Evolutionary conservation across 2,888 invertebrate species (phyloP), one percentile per base, ranked within the genome.

Genomic region (Apamea anceps): DNA sequence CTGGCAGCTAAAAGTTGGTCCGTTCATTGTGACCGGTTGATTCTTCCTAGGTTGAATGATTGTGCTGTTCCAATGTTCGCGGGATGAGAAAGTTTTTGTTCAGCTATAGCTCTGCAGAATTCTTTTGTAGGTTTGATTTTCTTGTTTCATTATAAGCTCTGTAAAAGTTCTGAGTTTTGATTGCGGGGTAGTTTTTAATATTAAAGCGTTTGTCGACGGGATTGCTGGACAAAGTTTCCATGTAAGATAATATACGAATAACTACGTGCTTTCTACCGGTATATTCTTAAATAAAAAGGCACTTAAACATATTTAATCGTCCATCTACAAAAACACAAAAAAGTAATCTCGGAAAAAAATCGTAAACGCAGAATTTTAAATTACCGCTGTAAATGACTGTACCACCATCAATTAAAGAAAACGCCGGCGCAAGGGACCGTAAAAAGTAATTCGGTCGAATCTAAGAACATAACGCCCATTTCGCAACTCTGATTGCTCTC

Each of bases 21-120:
- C 94, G 94, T 94, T 96, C 96, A 97, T 96, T 96, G 96, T 96
- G 95, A 95, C 94, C 93, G 94, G 94, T 94, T 95, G 96, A 96
- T 96, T 96, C 95, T 94, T 94, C 93, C 90, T 93, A 94, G 92
- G 92, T 95, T 95, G 96, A 96, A 96, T 96, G 96, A 96, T 96
- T 96, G 96, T 96, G 96, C 95, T 96, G 95, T 95, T 95, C 94
- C 96, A 95, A 96, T 96, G 94, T 93, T 91, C 89, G 85, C 88
- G 92, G 92, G 93, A 94, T 94, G 93, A 93, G 91, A 92, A 94
- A 94, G 93, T 95, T 95, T 95, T 96, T 95, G 94, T 94, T 91
- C 92, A 91, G 92, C 90, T 92, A 94, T 91, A 92, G 88, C 90
- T 91, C 87, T 93, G 94, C 93, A 94, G 93, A 93, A 94, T 92